Evolutionary conservation across 1,140 invertebrate species (phyloP).

Genomic region (Formica exsecta): DNA sequence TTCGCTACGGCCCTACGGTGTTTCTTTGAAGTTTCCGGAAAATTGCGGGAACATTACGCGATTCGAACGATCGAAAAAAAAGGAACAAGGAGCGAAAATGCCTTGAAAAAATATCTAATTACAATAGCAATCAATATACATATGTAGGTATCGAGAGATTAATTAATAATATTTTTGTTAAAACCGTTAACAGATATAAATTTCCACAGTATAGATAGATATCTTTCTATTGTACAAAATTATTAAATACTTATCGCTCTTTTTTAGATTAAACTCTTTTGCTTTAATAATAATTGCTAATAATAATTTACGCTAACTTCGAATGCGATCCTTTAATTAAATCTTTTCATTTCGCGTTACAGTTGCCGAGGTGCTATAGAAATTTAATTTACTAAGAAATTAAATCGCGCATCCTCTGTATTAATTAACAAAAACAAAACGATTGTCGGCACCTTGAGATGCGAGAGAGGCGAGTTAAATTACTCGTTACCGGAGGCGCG

Average conservation of each 20-base stretch:
- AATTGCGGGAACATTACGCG: slow-evolving; percentile 79
- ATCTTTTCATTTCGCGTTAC: slow-evolving; percentile 47
- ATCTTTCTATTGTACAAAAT: neutral
- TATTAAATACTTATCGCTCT: neutral
- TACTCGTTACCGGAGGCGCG: slow-evolving; percentile 42
- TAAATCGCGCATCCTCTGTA: slow-evolving; percentile 43
- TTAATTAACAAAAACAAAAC: slow-evolving; percentile 59
- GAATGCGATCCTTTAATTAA: slow-evolving; percentile 39
- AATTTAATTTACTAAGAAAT: slow-evolving; percentile 62
- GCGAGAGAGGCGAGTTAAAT: slow-evolving; percentile 49
- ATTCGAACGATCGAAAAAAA: slow-evolving; percentile 61
- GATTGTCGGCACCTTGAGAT: slow-evolving; percentile 25
- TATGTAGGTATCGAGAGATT: neutral
- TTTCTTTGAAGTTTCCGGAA: slow-evolving; percentile 65
- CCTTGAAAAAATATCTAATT: slow-evolving; percentile 35
- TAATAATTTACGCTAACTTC: neutral
- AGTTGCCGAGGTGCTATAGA: slow-evolving; percentile 11
- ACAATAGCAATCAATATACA: slow-evolving; percentile 22
- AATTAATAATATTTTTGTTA: slow-evolving; percentile 6
- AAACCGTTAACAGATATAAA: neutral
- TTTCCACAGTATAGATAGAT: too few species aligned
- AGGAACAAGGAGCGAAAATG: neutral
- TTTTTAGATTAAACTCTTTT: slow-evolving; percentile 1
- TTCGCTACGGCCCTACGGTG: slow-evolving; percentile 58
- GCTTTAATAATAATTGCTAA: too few species aligned